Conservation (phyloP, 2,113 vertebrate species). For the Psammodynastes pulverulentus region DNA sequence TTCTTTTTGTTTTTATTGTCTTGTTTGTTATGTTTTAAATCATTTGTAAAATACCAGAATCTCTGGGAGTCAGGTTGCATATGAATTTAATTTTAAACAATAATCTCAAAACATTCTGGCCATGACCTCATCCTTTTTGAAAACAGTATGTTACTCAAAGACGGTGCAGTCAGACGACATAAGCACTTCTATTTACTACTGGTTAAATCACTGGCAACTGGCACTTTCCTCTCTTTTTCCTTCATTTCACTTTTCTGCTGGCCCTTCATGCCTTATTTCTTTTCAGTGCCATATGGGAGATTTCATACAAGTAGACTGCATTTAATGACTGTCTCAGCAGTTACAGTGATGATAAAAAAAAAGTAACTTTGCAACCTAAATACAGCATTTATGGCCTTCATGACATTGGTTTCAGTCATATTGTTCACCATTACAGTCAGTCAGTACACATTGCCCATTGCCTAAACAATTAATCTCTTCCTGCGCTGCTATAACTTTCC, state of each 20-base stretch:
- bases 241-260: not conserved
- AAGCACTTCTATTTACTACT: not conserved
- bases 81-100: not conserved
- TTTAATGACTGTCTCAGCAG: not conserved
- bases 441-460: not conserved
- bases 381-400: not conserved
- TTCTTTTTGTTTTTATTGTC: not conserved
- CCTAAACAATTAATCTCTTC: not conserved
- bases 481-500: not conserved
- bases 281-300: not conserved
- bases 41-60: not conserved
- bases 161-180: not conserved
- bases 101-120: not conserved
- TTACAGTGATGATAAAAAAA: not conserved
- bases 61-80: not conserved
- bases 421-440: not conserved
- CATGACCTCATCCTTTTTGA: not conserved
- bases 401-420: not conserved
- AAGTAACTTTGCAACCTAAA: not conserved
- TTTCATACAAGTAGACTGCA: not conserved
- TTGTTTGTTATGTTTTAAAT: not conserved
- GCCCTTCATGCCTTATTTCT: not conserved
- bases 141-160: not conserved
- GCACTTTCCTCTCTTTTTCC: not conserved
- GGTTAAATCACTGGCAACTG: not conserved